Evolutionary conservation across 2,797 vertebrate genomes (phyloP).

Genomic region (Fratercula arctica): DNA sequence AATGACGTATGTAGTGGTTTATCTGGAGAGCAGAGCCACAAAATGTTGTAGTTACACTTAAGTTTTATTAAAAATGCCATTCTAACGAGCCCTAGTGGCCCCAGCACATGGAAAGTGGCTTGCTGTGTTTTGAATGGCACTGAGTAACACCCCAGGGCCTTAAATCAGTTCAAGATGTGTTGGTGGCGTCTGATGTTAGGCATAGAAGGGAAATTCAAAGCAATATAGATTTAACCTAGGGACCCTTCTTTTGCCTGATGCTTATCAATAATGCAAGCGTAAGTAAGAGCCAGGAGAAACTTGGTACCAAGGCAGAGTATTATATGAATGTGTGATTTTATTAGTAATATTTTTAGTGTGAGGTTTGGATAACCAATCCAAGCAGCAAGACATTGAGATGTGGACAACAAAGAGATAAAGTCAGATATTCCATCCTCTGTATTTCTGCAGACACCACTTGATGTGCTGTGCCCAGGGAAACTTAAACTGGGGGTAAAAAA

Average conservation of each 20-base stretch:
- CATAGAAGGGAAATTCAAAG: conserved; percentile 70
- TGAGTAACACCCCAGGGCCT: conserved; percentile 66
- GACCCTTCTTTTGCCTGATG: conserved; percentile 54
- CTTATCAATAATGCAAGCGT: conserved; percentile 51
- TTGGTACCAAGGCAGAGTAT: not conserved
- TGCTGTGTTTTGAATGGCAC: conserved; percentile 74
- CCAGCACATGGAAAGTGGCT: conserved; percentile 70
- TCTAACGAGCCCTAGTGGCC: conserved; percentile 72
- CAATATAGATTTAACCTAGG: conserved; percentile 66
- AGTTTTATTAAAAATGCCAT: conserved; percentile 77
- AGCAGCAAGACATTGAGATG: not conserved
- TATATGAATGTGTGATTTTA: conserved; percentile 8
- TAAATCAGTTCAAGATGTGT: conserved; percentile 78
- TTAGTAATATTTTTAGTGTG: conserved; percentile 16
- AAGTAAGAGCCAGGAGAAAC: conserved; percentile 31
- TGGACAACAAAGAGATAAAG: conserved; percentile 2
- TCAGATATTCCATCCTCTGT: not conserved
- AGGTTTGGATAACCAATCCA: not conserved
- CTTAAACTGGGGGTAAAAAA: not conserved
- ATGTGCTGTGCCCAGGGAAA: not conserved
- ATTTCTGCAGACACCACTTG: not conserved
- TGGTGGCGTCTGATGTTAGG: conserved; percentile 70
- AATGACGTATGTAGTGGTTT: conserved; percentile 51
- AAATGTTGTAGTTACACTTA: conserved; percentile 58
- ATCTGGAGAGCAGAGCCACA: conserved; percentile 49